These are phyloP conservation scores for Drosophila rellima DNA, from an alignment of 2,888 invertebrate genomes.

Conservation along the genomic window DNA sequence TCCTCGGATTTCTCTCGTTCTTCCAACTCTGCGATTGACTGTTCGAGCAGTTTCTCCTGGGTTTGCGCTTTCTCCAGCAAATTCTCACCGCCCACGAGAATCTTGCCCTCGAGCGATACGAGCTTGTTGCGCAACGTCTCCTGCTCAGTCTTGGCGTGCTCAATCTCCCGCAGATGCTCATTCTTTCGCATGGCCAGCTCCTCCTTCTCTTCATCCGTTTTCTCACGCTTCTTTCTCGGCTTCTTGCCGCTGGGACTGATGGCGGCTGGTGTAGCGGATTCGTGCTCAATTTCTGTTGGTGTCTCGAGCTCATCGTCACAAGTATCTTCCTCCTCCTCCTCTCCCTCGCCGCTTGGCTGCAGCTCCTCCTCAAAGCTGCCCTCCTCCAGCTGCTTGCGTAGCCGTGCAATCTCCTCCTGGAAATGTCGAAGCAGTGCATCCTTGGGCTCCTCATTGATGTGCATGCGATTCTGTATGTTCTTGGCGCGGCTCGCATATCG, in stretches of 20 bases:
- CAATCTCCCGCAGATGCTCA: conserved; percentile 91
- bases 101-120: conserved; percentile 96
- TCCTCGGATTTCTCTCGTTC: conserved; percentile 92
- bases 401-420: conserved; percentile 97
- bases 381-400: conserved; percentile 94
- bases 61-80: conserved; percentile 98
- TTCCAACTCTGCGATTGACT: conserved; percentile 93
- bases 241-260: conserved; percentile 86
- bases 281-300: conserved; percentile 84
- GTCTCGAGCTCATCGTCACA: conserved; percentile 79
- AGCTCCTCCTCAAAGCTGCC: conserved; percentile 85
- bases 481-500: conserved; percentile 99
- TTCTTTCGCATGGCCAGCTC: conserved; percentile 89
- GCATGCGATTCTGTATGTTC: conserved; percentile 97
- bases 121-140: conserved; percentile 94
- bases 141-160: conserved; percentile 92
- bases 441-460: conserved; percentile 98
- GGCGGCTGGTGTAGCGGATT: conserved; percentile 85
- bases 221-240: conserved; percentile 86
- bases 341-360: conserved; percentile 77
- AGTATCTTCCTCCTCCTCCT: conserved; percentile 58
- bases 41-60: conserved; percentile 95
- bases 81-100: conserved; percentile 99
- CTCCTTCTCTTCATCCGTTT: conserved; percentile 88
- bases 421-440: conserved; percentile 97